Evolutionary conservation across 35 echinoderm and acorn worm genomes (phyloP).

Genomic region (Ophiothrix spiculata): DNA sequence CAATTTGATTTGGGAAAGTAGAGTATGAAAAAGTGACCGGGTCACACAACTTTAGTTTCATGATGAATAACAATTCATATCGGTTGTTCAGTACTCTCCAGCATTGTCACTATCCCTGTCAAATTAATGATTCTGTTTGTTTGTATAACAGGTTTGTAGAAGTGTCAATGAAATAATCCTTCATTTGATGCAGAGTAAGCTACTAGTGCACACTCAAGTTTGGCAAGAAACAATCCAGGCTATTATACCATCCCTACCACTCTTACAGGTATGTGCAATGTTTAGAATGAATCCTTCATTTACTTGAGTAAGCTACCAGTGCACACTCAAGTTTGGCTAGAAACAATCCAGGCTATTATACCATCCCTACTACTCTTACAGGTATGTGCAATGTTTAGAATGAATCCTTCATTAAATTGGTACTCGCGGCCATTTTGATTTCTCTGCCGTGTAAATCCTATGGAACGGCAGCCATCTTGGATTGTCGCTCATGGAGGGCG

Average conservation of each 20-base stretch:
- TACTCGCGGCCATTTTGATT: too few species aligned
- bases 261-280: slow-evolving; percentile 54
- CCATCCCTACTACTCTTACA: slow-evolving; percentile 49
- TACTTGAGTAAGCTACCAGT: slow-evolving; percentile 71
- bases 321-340: slow-evolving; percentile 37
- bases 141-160: background rate
- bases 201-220: slow-evolving; percentile 48
- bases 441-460: too few species aligned
- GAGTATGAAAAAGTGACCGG: too few species aligned
- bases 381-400: slow-evolving; percentile 46
- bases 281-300: slow-evolving; percentile 31
- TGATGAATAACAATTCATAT: too few species aligned
- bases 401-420: background rate
- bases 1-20: too few species aligned
- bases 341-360: slow-evolving; percentile 40
- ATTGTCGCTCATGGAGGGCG: too few species aligned
- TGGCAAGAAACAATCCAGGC: slow-evolving; percentile 56
- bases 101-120: too few species aligned
- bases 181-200: slow-evolving; percentile 63
- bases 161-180: slow-evolving; percentile 34
- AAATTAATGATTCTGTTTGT: background rate
- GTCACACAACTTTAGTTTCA: too few species aligned
- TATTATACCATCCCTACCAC: slow-evolving; percentile 37
- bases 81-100: too few species aligned
- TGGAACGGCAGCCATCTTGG: too few species aligned